Conservation (phyloP, 2,797 vertebrate species). For the Myioborus melanocephalus region DNA sequence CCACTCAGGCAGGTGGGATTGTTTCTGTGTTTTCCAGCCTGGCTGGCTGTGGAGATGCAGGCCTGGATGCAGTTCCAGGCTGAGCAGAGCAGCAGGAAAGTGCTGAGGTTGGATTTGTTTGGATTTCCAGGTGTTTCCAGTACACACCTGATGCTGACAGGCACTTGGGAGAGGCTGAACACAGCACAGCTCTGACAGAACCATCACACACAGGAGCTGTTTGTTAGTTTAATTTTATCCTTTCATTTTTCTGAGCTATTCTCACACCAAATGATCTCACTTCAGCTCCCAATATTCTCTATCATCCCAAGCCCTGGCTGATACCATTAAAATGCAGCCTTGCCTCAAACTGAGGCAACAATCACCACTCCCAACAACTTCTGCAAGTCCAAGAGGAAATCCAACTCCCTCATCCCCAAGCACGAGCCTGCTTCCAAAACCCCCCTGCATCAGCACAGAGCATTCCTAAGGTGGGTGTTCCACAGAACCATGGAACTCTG, state of each 20-base stretch:
- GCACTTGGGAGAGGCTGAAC: neutral
- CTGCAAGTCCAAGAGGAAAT: neutral
- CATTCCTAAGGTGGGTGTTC: neutral
- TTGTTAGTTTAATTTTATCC: neutral
- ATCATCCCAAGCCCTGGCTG: neutral
- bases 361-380: neutral
- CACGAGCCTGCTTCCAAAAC: neutral
- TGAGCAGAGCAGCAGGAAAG: neutral
- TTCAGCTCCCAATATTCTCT: rapidly evolving
- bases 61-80: neutral
- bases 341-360: neutral
- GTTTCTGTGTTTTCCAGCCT: neutral
- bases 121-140: rapidly evolving
- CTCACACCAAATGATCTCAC: neutral
- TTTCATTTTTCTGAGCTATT: neutral
- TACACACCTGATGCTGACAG: rapidly evolving
- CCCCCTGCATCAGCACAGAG: neutral
- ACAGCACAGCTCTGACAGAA: neutral
- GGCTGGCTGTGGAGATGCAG: no score
- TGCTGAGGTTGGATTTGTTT: neutral
- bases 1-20: rapidly evolving
- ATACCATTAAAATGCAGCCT: rapidly evolving
- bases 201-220: rapidly evolving
- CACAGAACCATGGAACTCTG: neutral
- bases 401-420: rapidly evolving